Evolutionary conservation across 2,888 invertebrate species (phyloP), one percentile per base, ranked within the genome.

Genomic region (Oligia latruncula): DNA sequence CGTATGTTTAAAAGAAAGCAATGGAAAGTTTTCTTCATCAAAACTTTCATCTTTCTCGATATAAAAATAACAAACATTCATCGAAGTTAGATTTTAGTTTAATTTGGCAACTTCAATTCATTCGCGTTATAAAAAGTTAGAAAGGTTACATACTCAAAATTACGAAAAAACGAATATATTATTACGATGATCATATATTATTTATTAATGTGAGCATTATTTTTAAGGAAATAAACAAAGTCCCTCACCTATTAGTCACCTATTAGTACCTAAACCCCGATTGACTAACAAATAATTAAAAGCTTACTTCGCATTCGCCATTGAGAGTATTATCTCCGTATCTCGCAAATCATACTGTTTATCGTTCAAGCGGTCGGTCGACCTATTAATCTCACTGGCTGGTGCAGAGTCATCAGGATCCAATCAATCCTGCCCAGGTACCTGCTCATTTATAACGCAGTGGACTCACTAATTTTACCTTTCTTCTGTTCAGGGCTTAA

Each of bases 381-480:
- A 60, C 66, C 90, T 92, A 95, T 96, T 93, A 95, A 95, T 95
- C 94, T 93, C 88, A 66, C 81, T 84, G 82, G 74, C 81, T 84
- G 82, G 74, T 92, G 95, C 95, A 84, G 82, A 91, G 93, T 96
- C 96, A 96, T 94, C 94, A 92, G 89, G 82, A 88, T 90, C 92
- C 91, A 94, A 96, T 96, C 94, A 95, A 96, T 96, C 93, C 92
- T 86, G 88, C 86, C 90, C 91, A 82, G 86, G 88, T 88, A 86
- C 29, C 29, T 29, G 29, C 89, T 93, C 92, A 94, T 95, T 94
- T 93, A 93, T 93, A 90, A 88, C 84, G 90, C 91, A 92, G 90
- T 91, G 90, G 89, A 78, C 87, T 89, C 85, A 91, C 90, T 90
- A 87, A 87, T 91, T 86, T 89, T 87, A 80, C 82, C 81, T 74